Evolutionary conservation across 2,113 vertebrate genomes (phyloP).

Genomic region (Sula dactylatra): DNA sequence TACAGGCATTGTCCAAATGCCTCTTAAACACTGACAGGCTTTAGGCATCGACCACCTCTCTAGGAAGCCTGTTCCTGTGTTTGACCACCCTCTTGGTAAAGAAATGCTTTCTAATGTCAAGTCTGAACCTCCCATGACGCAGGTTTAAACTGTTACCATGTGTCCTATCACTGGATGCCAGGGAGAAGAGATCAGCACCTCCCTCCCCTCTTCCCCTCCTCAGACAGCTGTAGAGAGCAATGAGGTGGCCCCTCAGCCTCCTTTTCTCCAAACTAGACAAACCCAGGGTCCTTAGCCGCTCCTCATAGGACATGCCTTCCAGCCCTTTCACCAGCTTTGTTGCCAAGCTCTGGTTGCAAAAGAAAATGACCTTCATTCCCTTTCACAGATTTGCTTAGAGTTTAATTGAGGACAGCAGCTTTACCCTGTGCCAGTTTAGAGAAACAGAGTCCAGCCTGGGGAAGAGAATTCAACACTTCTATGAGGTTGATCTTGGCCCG

Average conservation of each 20-base stretch:
- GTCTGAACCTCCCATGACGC: background rate
- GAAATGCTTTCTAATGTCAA: background rate
- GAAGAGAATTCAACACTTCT: background rate
- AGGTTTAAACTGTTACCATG: background rate
- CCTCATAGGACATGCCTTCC: background rate
- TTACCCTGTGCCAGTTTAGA: background rate
- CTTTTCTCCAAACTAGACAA: background rate
- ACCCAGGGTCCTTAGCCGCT: background rate
- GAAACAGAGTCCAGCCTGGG: background rate
- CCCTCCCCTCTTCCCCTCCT: background rate
- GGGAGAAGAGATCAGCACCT: background rate
- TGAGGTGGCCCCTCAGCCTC: background rate
- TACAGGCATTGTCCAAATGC: background rate
- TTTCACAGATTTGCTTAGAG: background rate
- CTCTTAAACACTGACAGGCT: background rate
- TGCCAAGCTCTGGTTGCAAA: background rate
- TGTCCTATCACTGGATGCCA: background rate
- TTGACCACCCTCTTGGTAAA: background rate
- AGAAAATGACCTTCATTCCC: background rate
- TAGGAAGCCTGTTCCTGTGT: background rate
- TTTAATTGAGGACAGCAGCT: background rate
- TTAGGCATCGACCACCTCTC: rapidly evolving
- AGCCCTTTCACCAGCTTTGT: background rate
- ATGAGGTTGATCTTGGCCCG: background rate
- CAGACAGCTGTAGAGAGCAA: background rate